Evolutionary conservation across 1,140 invertebrate species (phyloP), one percentile per base, ranked within the genome.

Genomic region (Drosophila repleta): DNA sequence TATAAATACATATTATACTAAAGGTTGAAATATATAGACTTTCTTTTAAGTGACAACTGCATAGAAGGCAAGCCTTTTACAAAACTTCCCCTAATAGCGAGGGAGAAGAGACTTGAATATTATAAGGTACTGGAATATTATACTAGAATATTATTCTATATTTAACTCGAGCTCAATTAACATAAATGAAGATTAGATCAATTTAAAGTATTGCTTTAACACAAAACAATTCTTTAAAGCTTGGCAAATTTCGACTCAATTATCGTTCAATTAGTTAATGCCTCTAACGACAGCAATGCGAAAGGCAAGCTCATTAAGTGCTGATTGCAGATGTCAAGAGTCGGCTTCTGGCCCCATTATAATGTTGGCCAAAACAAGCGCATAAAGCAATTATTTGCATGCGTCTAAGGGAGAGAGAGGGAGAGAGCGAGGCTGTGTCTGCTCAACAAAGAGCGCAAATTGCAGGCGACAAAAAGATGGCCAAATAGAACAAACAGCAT

Each of bases 321-420:
- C 21, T 58, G 52, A 74, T 68, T 57, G 65, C 52, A 57, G 55
- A 68, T 75, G 74, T 79, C 66, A 60, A 65, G 53, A 52, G 62
- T 56, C 46, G 49, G 61, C 49, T 39, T 43, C 56, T 20, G 51
- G 45, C 45, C 21, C 46, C 63, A 58, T 60, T 64, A 77, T 76
- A 70, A 74, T 74, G 81, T 65, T 64, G 69, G 55, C 24, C 58
- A 43, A 45, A 76, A 87, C 82, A 85, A 85, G 83, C 69, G 65
- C 70, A 78, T 82, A 82, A 75, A 85, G 82, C 82, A 85, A 85
- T 85, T 85, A 85, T 85, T 87, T 85, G 82, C 82, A 85, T 85
- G 87, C 76, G n/a, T 1, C 39, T 63, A 61, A 7, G 13, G 32
- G 55, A 26, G 21, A 10, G 8, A 15, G 21, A 4, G n/a, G 7